Base-by-base conservation (phyloP, 2,113 vertebrate species). In the Channa maculata region DNA sequence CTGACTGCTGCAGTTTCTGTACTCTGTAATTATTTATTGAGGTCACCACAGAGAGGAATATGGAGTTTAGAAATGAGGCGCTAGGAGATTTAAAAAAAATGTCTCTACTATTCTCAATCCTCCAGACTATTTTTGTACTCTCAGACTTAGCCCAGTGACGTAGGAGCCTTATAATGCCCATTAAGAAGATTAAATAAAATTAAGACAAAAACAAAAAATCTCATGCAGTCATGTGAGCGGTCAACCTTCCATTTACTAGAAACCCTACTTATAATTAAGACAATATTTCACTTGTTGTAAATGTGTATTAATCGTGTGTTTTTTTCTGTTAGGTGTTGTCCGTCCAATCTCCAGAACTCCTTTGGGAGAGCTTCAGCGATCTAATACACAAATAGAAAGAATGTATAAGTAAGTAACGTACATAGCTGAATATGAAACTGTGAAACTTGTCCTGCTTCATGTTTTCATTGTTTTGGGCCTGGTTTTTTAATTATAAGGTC, bases 341-440 rank as follows among this genome's bases (percentile, higher is more conserved):
- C 92, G 95, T 71, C 94, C 95, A 41, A 80, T 89, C 33, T 86
- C 92, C 79, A 94, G 93, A 75, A 91, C 94, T 64, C 97, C 95
- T 13, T 80, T 95, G 14, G 96, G 95, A 88, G 97, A 97, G n/a
- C 91, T 95, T 2, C 96, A 96, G 79, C 93, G 93, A 82, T 87
- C 95, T 55, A 95, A 95, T 73, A 90, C 94, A 0, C 91, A 95
- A 0, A 84, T 95, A 1, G 98, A 99, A 86, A 95, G 95, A 88
- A 89, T 96, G 75, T 98, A 98, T 92, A 97, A 97, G 98, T 99
- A 94, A 97, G 97, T 81, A 36, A 49, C 51, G 55, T 51, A 12
- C 34, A 55, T 46, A 0, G 12, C 2, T 12, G 5, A 8, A 55
- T 64, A 8, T 12, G n/a, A 52, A 45, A 41, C 52, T 45, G 2